Evolutionary conservation across 1,140 invertebrate genomes (phyloP).

Genomic region (Coelopa frigida): DNA sequence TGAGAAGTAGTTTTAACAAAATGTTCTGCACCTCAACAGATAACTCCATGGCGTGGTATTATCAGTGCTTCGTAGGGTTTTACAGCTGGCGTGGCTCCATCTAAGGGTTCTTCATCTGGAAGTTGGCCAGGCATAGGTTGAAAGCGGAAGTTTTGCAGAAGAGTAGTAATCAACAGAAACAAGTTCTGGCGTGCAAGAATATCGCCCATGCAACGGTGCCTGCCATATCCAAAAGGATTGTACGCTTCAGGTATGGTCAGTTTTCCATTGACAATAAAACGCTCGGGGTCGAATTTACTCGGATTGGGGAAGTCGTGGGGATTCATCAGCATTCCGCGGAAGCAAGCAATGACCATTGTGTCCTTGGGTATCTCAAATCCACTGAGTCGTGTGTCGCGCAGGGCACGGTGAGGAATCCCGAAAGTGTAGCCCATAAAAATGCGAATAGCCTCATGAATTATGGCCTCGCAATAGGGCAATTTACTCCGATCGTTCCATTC

Average conservation of each 20-base stretch:
- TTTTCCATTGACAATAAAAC: slow-evolving; percentile 65
- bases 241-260: slow-evolving; percentile 60
- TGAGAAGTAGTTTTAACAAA: too few relatives aligned
- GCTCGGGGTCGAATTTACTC: slow-evolving; percentile 58
- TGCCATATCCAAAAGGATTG: slow-evolving; percentile 73
- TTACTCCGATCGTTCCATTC: slow-evolving; percentile 57
- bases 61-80: slow-evolving; percentile 59
- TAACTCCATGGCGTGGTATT: slow-evolving; percentile 36
- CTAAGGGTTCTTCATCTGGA: slow-evolving; percentile 57
- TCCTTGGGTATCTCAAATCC: slow-evolving; percentile 75
- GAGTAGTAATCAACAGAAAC: slow-evolving; percentile 70
- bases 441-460: slow-evolving; percentile 66
- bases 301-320: slow-evolving; percentile 63
- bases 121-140: slow-evolving; percentile 54
- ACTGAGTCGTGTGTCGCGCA: slow-evolving; percentile 60
- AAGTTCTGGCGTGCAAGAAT: slow-evolving; percentile 74
- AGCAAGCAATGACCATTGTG: slow-evolving; percentile 77
- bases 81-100: slow-evolving; percentile 67
- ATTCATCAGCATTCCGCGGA: slow-evolving; percentile 67
- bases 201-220: slow-evolving; percentile 80
- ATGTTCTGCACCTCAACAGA: too few relatives aligned
- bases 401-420: slow-evolving; percentile 68
- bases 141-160: slow-evolving; percentile 73
- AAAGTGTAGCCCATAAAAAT: slow-evolving; percentile 73
- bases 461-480: slow-evolving; percentile 70